A percentile compares a stretch with the other conserved stretches of the same genome.
Conservation (phyloP, 2,797 vertebrate species). For the Xenopus petersii region DNA sequence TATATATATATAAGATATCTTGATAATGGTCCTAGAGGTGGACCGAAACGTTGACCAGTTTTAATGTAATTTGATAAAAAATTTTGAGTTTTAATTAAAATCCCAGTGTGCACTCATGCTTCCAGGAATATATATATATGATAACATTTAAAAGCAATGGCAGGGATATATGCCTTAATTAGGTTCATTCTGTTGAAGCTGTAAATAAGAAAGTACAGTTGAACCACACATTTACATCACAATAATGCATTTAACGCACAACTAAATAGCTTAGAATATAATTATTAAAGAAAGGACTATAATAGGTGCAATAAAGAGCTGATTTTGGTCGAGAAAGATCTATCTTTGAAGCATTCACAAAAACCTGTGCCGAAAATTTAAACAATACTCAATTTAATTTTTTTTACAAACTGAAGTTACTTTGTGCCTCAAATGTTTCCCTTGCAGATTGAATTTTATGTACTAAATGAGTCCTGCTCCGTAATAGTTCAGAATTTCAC, state of each 20-base stretch:
- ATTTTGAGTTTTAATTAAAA: no score
- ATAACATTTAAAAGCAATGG: not conserved
- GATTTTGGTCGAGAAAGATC: not conserved
- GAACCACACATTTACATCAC: not conserved
- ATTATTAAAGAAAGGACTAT: conserved; percentile 21
- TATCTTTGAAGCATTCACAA: not conserved
- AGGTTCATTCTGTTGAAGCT: fast-evolving
- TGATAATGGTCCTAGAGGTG: no score
- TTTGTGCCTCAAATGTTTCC: conserved; percentile 17
- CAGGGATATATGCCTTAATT: not conserved
- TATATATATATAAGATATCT: no score
- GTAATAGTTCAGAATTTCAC: no score
- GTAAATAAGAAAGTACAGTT: not conserved
- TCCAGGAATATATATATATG: not conserved
- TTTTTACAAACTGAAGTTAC: conserved; percentile 9
- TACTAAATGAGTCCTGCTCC: no score
- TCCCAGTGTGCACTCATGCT: no score
- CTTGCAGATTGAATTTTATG: conserved; percentile 18
- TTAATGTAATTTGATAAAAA: no score
- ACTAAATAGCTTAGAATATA: conserved; percentile 22
- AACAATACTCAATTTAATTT: conserved; percentile 26
- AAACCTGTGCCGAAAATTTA: not conserved
- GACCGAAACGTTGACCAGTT: no score
- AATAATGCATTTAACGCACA: conserved; percentile 3
- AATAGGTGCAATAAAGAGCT: conserved; percentile 21